Conservation (phyloP, 2,797 vertebrate genomes). For the Rallus crepitans region DNA sequence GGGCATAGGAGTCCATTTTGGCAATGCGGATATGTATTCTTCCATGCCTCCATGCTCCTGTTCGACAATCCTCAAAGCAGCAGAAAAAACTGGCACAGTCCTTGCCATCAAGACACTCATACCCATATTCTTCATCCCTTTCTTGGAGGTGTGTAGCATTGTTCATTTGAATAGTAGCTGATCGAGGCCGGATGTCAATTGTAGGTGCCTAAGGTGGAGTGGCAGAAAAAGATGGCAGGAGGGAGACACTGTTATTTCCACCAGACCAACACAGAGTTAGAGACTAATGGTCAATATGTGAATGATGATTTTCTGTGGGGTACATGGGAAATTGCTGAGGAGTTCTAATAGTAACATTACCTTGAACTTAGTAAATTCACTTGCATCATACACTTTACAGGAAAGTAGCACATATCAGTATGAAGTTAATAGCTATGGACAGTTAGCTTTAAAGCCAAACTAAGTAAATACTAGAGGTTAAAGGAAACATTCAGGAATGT, state of each 20-base stretch:
- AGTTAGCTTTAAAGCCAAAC: conserved; percentile 52
- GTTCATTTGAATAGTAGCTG: conserved; percentile 99
- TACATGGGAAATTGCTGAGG: conserved; percentile 37
- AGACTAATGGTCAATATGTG: neutral
- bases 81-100: conserved; percentile 99
- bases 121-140: conserved; percentile 97
- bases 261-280: neutral
- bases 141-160: conserved; percentile 98
- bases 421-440: conserved; percentile 37
- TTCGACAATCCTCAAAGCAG: conserved; percentile 98
- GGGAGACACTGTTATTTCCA: neutral
- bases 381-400: conserved; percentile 24
- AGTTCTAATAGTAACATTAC: conserved; percentile 33
- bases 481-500: conserved; percentile 29
- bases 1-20: conserved; percentile 98
- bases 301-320: conserved; percentile 51
- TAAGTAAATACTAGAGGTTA: conserved; percentile 37
- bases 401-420: conserved; percentile 68
- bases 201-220: conserved; percentile 89
- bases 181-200: conserved; percentile 97
- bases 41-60: conserved; percentile 96
- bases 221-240: neutral
- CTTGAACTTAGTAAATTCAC: conserved; percentile 7
- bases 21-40: conserved; percentile 96
- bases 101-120: conserved; percentile 98